Evolutionary conservation across 2,797 vertebrate species (phyloP).

Genomic region (Pseudotriccus pelzelni): DNA sequence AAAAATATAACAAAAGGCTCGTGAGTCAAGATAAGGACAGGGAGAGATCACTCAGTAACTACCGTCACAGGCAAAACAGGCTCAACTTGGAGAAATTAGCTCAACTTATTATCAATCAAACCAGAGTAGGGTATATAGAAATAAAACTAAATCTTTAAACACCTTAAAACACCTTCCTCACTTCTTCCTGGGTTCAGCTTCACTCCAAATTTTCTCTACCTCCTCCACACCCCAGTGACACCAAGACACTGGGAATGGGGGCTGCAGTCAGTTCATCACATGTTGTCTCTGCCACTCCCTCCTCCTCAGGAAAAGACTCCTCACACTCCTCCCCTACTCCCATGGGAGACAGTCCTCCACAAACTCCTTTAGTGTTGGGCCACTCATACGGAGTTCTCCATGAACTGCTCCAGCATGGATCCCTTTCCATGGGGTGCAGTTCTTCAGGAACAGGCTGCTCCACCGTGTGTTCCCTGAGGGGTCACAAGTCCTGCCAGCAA

Average conservation of each 20-base stretch:
- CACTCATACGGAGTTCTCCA: background rate
- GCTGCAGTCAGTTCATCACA: background rate
- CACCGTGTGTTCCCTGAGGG: background rate
- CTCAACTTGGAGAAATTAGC: background rate
- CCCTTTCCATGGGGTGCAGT: background rate
- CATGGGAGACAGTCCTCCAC: background rate
- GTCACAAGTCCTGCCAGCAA: background rate
- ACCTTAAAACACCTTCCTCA: background rate
- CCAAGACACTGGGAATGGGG: background rate
- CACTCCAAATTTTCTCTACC: background rate
- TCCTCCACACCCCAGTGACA: accelerated
- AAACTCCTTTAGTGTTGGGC: background rate
- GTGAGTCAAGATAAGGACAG: background rate
- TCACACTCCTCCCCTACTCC: background rate
- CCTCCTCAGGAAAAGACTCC: background rate
- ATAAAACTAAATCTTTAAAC: background rate
- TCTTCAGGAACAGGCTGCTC: background rate
- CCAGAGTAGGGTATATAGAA: background rate
- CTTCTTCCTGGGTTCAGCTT: background rate
- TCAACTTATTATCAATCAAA: background rate
- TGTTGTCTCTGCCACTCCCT: background rate
- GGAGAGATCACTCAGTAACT: background rate
- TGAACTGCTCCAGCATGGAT: background rate
- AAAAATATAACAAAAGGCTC: background rate
- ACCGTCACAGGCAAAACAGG: background rate